A percentile compares a stretch with the other conserved stretches of the same genome.
These are phyloP conservation scores for Galagoides demidoff DNA, from an alignment of 2,797 vertebrate genomes.

Conservation along the genomic window DNA sequence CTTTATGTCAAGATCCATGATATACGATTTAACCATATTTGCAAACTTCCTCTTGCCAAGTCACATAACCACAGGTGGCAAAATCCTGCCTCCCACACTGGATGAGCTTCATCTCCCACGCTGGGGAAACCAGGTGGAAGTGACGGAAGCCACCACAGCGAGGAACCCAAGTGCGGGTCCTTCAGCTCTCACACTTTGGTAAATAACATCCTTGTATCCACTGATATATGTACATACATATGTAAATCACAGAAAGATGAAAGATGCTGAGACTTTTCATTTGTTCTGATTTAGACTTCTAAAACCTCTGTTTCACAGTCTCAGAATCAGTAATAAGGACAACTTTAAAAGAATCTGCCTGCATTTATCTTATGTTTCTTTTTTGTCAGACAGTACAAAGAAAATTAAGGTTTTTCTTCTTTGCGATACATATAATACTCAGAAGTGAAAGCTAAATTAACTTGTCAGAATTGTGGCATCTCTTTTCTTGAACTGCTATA, in stretches of 20 bases:
- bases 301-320: conserved; percentile 85
- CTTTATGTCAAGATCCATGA: background rate
- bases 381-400: conserved; percentile 88
- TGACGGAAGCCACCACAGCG: background rate
- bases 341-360: conserved; percentile 88
- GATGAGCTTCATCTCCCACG: background rate
- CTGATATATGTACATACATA: conserved; percentile 58
- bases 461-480: conserved; percentile 89
- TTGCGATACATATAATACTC: conserved; percentile 88
- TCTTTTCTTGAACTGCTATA: conserved; percentile 88
- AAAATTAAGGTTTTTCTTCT: conserved; percentile 88
- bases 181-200: conserved; percentile 20
- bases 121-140: background rate
- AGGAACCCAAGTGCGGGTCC: background rate
- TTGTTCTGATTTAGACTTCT: conserved; percentile 84
- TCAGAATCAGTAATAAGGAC: conserved; percentile 87
- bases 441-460: conserved; percentile 91
- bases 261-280: conserved; percentile 82
- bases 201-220: conserved; percentile 33
- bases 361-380: conserved; percentile 86
- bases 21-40: conserved; percentile 13
- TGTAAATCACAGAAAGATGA: conserved; percentile 72
- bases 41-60: background rate
- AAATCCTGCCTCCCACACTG: background rate
- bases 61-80: background rate